phyloP scores from a whole-genome alignment of 1,140 invertebrate genomes.

The Drosophila jambulina region DNA sequence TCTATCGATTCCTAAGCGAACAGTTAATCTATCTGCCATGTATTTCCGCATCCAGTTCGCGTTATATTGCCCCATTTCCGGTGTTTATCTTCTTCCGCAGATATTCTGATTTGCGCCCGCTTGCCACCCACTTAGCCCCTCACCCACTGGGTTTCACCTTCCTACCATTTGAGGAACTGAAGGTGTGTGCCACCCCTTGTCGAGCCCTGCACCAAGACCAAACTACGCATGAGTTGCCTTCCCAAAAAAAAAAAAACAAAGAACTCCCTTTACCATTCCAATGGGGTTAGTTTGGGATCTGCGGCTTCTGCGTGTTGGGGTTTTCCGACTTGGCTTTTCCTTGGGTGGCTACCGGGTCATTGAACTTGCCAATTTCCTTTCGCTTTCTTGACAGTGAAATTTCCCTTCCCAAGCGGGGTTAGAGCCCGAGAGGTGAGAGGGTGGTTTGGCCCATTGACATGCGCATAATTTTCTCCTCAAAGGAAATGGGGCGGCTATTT shows the following conservation, averaged over 20 bases:
- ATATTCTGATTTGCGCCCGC: conserved; percentile 55
- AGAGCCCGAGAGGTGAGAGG: conserved; percentile 37
- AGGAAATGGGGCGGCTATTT: conserved; percentile 1
- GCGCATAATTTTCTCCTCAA: conserved; percentile 44
- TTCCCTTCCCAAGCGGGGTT: conserved; percentile 36
- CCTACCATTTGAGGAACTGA: background rate
- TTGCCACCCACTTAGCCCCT: conserved; percentile 17
- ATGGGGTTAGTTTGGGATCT: conserved; percentile 48
- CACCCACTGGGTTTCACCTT: conserved; percentile 1
- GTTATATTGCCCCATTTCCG: conserved; percentile 55
- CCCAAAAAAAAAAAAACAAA: conserved; percentile 1
- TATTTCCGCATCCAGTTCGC: conserved; percentile 27
- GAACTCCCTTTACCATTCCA: conserved; percentile 17
- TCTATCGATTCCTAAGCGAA: background rate
- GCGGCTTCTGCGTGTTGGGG: conserved; percentile 31
- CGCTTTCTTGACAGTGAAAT: conserved; percentile 64
- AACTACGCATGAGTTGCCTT: conserved; percentile 41
- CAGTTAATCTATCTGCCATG: background rate
- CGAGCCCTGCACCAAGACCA: conserved; percentile 4
- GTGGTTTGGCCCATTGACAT: conserved; percentile 56
- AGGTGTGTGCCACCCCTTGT: background rate
- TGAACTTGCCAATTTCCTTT: conserved; percentile 74
- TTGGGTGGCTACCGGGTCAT: conserved; percentile 43
- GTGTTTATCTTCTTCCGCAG: conserved; percentile 34
- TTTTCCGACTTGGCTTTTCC: conserved; percentile 61